Percentiles rank a stretch among this genome's conserved stretches.
Conservation (phyloP, 2,113 vertebrate species). For the Choloepus hoffmanni region DNA sequence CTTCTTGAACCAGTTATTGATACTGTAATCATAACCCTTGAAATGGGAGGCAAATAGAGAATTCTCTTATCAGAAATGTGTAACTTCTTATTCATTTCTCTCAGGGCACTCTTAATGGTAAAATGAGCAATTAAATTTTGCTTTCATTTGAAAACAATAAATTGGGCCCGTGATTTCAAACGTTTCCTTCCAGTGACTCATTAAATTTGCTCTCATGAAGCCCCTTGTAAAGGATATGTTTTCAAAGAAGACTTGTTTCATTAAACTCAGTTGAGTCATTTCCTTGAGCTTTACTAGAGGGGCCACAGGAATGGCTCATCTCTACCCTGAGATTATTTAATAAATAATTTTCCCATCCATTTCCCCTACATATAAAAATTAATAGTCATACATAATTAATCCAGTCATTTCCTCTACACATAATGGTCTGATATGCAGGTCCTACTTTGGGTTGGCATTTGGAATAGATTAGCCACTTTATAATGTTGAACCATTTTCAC, state of each 20-base stretch:
- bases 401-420: background rate
- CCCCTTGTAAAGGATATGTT: background rate
- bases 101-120: conserved; percentile 27
- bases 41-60: conserved; percentile 58
- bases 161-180: background rate
- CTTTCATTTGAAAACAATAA: conserved; percentile 65
- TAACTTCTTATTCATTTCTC: conserved; percentile 18
- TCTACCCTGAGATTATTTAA: conserved; percentile 26
- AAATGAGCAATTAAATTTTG: background rate
- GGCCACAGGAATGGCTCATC: background rate
- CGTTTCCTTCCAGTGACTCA: conserved; percentile 50
- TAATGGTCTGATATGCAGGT: background rate
- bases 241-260: conserved; percentile 34
- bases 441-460: background rate
- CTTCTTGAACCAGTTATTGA: background rate
- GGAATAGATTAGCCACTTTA: conserved; percentile 32
- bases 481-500: background rate
- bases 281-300: background rate
- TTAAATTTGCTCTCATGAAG: background rate
- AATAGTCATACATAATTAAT: conserved; percentile 47
- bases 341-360: conserved; percentile 40
- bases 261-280: background rate
- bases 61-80: conserved; percentile 44
- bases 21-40: conserved; percentile 58
- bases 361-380: background rate